These are phyloP conservation scores for Panthera leo DNA, from an alignment of 2,113 vertebrate species.

Conservation along the genomic window DNA sequence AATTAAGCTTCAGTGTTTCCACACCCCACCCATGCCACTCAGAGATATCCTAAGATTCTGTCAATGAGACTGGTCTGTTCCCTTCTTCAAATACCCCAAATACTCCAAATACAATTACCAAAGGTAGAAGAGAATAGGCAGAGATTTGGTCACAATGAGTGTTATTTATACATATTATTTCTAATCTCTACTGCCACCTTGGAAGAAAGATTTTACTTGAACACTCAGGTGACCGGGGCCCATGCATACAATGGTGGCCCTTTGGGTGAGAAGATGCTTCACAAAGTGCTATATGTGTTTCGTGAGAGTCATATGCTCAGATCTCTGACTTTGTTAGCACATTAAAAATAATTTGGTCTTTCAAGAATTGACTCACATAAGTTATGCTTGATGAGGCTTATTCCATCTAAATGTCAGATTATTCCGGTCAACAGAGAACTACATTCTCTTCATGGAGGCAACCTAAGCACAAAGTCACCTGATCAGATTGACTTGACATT, in stretches of 20 bases:
- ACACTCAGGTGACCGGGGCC: not conserved
- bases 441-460: not conserved
- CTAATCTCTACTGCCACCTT: not conserved
- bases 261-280: not conserved
- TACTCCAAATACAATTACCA: not conserved
- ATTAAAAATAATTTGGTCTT: not conserved
- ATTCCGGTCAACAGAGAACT: not conserved
- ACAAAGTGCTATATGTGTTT: not conserved
- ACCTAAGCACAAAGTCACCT: not conserved
- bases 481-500: not conserved
- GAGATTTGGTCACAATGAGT: no score
- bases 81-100: not conserved
- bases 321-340: not conserved
- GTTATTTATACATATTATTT: not conserved
- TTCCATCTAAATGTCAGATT: not conserved
- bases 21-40: not conserved
- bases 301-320: not conserved
- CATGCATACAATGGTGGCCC: no score
- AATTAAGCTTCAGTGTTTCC: not conserved
- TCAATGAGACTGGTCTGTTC: not conserved
- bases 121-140: not conserved
- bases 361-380: not conserved
- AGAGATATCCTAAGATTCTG: not conserved
- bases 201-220: not conserved
- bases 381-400: not conserved